Conservation (phyloP, 2,888 invertebrate genomes). For the Heteromyza rotundicornis region DNA sequence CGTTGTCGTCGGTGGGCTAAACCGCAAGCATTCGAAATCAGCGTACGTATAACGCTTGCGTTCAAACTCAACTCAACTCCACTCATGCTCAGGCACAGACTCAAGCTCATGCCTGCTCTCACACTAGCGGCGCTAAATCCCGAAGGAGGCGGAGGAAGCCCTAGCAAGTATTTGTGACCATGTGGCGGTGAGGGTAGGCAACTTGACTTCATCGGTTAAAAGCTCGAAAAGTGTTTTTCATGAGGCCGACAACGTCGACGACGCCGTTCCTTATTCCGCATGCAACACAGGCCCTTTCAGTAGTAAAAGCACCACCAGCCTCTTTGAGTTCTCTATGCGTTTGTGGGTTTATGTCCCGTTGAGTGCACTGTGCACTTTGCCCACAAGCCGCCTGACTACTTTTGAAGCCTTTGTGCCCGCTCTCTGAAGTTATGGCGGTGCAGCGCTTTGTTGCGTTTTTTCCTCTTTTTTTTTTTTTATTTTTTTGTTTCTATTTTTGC, state of each 20-base stretch:
- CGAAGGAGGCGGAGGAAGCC: not conserved
- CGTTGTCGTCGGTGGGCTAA: too few species aligned
- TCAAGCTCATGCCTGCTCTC: not conserved
- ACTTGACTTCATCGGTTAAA: not conserved
- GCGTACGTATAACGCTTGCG: too few species aligned
- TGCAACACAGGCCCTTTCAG: not conserved
- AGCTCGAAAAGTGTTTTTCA: not conserved
- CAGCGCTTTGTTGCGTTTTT: not conserved
- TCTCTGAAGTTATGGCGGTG: too few species aligned
- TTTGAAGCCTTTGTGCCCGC: not conserved
- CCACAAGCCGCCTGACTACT: not conserved
- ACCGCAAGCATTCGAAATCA: too few species aligned
- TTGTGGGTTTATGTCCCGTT: slow-evolving; percentile 3
- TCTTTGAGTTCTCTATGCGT: not conserved
- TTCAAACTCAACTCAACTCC: not conserved
- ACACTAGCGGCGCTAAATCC: not conserved
- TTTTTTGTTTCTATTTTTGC: too few species aligned
- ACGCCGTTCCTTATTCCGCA: not conserved
- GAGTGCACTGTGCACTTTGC: slow-evolving; percentile 1
- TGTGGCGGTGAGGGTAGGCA: not conserved
- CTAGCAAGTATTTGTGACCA: not conserved
- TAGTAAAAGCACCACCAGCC: not conserved
- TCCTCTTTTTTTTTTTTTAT: not conserved
- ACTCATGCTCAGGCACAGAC: too few species aligned
- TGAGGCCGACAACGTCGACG: too few species aligned